Evolutionary conservation across 2,113 vertebrate genomes (phyloP), one percentile per base, ranked within the genome.

Genomic region (Dicrurus megarhynchus): DNA sequence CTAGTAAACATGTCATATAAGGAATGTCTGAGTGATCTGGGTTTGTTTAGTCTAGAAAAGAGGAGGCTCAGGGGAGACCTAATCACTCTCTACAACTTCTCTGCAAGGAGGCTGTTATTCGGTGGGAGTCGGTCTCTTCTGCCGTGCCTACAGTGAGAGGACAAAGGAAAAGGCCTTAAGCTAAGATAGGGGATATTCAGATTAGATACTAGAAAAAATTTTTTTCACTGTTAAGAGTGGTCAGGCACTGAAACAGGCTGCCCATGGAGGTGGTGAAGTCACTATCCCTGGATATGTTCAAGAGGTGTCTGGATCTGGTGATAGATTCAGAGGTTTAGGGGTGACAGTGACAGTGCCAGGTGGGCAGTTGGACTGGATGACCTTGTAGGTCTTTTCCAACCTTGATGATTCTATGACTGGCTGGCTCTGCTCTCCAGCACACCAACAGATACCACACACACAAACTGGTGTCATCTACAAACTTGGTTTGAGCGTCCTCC

Each of bases 131-230:
- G 1, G 28, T 53, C 33, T 67, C 33, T 60, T 59, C 33, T 46
- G 33, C 11, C 1, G 3, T 12, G 11, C 16, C 28, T 46, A 20
- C 6, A 52, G 39, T 30, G 53, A 74, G 33, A 75, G 9, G 28
- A 82, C 16, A 74, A 52, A 75, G 19, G 19, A 67, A 67, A 82
- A 7, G 10, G 23, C 23, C 23, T 67, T 52, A 44, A 52, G 11
- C 7, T 33, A 32, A 57, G 13, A 50, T 5, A 59, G 8, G 5
- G 8, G 12, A 50, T 22, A 50, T 28, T 33, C 27, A 44, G 22
- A 50, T 37, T 23, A 44, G 15, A 64, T 4, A 26, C 1, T 16
- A 49, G 35, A 13, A 55, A 61, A 42, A 4, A 2, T 0, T 2
- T n/a, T 50, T 26, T 52, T 44, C 39, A 30, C 13, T 39, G 23